Evolutionary conservation across 2,888 invertebrate genomes (phyloP).

Genomic region (Chymomyza procnemis): DNA sequence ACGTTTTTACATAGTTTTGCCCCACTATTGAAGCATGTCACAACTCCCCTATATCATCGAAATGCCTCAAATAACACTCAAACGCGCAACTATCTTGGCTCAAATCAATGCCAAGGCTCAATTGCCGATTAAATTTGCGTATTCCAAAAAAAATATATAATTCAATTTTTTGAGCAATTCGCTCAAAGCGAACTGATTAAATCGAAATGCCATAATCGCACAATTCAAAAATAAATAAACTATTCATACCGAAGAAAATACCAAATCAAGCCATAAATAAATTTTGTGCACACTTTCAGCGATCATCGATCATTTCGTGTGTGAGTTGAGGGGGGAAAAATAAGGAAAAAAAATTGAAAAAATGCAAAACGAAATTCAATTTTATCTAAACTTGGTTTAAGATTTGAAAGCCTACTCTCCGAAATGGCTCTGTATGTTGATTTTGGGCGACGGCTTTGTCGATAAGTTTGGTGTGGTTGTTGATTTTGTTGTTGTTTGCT

Average conservation of each 20-base stretch:
- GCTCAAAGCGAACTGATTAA: constrained; percentile 54
- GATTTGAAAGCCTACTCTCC: constrained; percentile 69
- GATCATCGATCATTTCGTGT: constrained; percentile 68
- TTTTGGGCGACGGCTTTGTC: background rate
- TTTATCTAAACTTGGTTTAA: constrained; percentile 68
- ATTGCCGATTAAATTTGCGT: background rate
- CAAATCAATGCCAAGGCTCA: background rate
- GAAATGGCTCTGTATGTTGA: constrained; percentile 21
- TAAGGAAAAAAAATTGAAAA: constrained; percentile 15
- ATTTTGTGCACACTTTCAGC: constrained; percentile 68
- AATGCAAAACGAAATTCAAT: constrained; percentile 50
- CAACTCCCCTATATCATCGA: background rate
- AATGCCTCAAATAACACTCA: background rate
- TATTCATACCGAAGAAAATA: background rate
- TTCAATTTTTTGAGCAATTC: constrained; percentile 35
- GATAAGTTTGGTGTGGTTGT: constrained; percentile 8
- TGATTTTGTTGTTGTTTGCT: constrained; percentile 16
- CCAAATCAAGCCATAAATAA: constrained; percentile 69
- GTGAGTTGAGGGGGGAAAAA: no score
- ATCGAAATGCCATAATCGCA: constrained; percentile 42
- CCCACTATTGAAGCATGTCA: no score
- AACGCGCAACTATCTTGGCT: background rate
- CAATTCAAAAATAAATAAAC: constrained; percentile 17
- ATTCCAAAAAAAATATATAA: constrained; percentile 30
- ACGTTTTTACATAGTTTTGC: background rate